phyloP scores from a whole-genome alignment of 2,113 vertebrate genomes.

The Copsychus sechellarum region DNA sequence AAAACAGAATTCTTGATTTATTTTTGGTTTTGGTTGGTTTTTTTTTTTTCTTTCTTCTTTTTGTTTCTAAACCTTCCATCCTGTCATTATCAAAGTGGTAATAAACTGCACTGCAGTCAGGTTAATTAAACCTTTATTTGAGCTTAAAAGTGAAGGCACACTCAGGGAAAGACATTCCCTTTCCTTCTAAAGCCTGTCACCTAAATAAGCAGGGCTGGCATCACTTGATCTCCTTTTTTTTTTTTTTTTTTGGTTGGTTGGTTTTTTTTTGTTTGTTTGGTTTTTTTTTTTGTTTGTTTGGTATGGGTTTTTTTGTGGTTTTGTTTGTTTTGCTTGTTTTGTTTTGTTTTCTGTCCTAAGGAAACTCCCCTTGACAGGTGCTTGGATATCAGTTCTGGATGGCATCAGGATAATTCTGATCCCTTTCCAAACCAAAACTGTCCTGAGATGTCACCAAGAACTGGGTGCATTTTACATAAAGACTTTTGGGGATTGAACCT shows the following conservation, averaged over 20 bases:
- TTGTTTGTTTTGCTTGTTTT: background rate
- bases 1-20: background rate
- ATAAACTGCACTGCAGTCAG: background rate
- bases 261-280: too few species aligned
- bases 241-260: too few species aligned
- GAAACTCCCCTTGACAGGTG: background rate
- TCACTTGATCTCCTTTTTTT: background rate
- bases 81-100: background rate
- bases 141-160: background rate
- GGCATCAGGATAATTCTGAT: background rate
- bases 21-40: background rate
- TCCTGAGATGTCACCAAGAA: background rate
- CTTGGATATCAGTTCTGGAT: background rate
- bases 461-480: background rate
- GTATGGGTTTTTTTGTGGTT: background rate
- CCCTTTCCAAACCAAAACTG: background rate
- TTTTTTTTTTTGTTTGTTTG: background rate
- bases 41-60: accelerated
- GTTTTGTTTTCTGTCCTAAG: background rate
- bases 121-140: background rate
- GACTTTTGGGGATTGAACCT: background rate
- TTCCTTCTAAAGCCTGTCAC: background rate
- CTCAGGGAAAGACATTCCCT: background rate
- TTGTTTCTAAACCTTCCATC: background rate
- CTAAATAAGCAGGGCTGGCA: background rate